Evolutionary conservation across 2,113 vertebrate genomes (phyloP).

Genomic region (Poeciliopsis retropinna): DNA sequence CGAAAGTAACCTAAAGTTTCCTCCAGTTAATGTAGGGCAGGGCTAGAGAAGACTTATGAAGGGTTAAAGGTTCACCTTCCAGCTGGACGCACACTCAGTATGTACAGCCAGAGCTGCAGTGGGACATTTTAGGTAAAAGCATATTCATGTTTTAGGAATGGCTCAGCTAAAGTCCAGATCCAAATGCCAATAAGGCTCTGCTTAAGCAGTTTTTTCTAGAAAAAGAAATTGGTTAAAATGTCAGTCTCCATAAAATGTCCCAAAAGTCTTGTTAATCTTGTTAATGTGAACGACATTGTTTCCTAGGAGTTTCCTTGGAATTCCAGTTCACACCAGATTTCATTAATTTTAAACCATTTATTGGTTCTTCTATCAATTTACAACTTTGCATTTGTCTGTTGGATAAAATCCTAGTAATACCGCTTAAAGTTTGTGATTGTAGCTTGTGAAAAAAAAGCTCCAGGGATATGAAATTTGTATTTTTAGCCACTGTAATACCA

Average conservation of each 20-base stretch:
- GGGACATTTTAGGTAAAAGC: background rate
- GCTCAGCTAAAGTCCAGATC: background rate
- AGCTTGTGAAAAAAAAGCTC: background rate
- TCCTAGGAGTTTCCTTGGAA: background rate
- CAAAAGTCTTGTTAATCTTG: background rate
- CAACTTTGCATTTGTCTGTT: background rate
- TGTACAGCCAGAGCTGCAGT: background rate
- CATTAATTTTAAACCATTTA: background rate
- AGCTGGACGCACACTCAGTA: too few species aligned
- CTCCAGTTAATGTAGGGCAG: too few species aligned
- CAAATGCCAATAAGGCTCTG: background rate
- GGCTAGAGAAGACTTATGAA: too few species aligned
- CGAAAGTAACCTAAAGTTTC: too few species aligned
- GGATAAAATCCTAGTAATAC: background rate
- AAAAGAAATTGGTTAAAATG: background rate
- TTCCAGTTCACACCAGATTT: background rate
- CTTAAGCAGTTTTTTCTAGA: background rate
- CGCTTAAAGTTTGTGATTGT: background rate
- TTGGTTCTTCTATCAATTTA: background rate
- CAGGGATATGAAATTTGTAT: background rate
- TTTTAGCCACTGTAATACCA: background rate
- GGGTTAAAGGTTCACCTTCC: too few species aligned
- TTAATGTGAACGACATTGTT: background rate
- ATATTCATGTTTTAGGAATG: background rate
- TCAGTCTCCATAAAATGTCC: background rate